Evolutionary conservation across 2,797 vertebrate genomes (phyloP), one percentile per base, ranked within the genome.

Genomic region (Syngnathus acus): DNA sequence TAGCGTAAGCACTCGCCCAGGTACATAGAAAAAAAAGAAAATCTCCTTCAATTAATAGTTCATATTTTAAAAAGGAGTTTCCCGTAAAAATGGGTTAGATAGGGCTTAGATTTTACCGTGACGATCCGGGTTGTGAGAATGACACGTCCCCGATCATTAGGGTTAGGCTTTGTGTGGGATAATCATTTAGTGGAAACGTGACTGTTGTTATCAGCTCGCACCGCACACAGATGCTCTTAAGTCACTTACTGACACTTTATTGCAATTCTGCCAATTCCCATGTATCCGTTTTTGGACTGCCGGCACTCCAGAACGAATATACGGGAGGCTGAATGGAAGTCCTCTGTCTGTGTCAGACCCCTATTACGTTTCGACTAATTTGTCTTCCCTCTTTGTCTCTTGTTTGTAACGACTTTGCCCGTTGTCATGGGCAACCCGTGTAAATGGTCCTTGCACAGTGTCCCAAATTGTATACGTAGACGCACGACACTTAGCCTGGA

Each of bases 351-450:
- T 89, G 85, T 89, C 76, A 74, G 72, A 78, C 74, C 75, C 79
- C 70, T 67, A 84, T 79, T 87, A 80, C 73, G 84, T 82, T 72
- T 74, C 72, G 32, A 78, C 74, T 57, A 74, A 82, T 72, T 72
- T 84, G 79, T 89, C 81, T 72, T 74, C 82, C 81, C 71, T 64
- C 47, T 79, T 70, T 89, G 86, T 90, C 82, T 86, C 73, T 84
- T 80, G 82, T 81, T 78, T 84, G 78, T 86, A 78, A 78, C 72
- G 78, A 78, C 82, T 84, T 72, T 76, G 83, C 84, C 86, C 86
- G 82, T 67, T 88, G 87, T 90, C 78, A 86, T 83, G 91, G 90
- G 88, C 91, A 91, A 89, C 91, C 90, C 90, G 72, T 92, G 91
- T 92, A 89, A 90, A 90, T 92, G 91, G 91, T 91, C 91, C 89